Conservation (phyloP, 1,140 invertebrate species). For the Drosophila parvula region DNA sequence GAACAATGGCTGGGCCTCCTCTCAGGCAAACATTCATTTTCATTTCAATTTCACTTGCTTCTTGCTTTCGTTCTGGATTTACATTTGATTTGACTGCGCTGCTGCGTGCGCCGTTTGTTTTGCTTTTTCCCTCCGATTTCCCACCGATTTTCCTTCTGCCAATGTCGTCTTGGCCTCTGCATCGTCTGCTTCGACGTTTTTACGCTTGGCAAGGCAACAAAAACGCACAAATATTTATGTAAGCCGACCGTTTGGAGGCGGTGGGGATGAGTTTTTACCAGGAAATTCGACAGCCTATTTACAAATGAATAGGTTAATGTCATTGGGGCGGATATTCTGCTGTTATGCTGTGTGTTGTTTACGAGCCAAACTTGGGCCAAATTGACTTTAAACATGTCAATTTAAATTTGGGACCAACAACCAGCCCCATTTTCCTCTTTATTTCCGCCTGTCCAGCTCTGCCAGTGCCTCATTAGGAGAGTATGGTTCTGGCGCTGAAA, state of each 20-base stretch:
- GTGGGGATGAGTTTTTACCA: slow-evolving; percentile 45
- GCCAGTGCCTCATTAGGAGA: slow-evolving; percentile 62
- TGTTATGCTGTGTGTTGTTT: slow-evolving; percentile 48
- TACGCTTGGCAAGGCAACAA: slow-evolving; percentile 66
- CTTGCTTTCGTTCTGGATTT: slow-evolving; percentile 81
- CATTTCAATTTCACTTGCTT: slow-evolving; percentile 78
- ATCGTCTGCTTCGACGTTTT: slow-evolving; percentile 58
- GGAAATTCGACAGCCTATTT: slow-evolving; percentile 79
- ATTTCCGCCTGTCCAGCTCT: slow-evolving; percentile 9
- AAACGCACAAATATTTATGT: slow-evolving; percentile 80
- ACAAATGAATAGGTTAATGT: slow-evolving; percentile 83
- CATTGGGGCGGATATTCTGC: slow-evolving; percentile 33
- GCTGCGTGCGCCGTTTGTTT: slow-evolving; percentile 37
- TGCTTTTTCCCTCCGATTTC: slow-evolving; percentile 17
- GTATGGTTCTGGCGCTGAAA: slow-evolving; percentile 44
- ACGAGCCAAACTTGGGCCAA: slow-evolving; percentile 65
- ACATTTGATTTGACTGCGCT: slow-evolving; percentile 77
- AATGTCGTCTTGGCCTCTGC: slow-evolving; percentile 42
- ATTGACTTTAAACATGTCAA: slow-evolving; percentile 82
- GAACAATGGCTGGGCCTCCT: slow-evolving; percentile 47
- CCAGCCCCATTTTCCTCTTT: too few species aligned
- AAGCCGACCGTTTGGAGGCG: slow-evolving; percentile 12
- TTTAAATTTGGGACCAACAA: slow-evolving; percentile 43
- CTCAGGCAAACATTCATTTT: slow-evolving; percentile 63
- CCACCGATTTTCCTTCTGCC: slow-evolving; percentile 11